A percentile compares a stretch with the other conserved stretches of the same genome.
phyloP scores from a whole-genome alignment of 2,113 vertebrate genomes.

The Columba livia region DNA sequence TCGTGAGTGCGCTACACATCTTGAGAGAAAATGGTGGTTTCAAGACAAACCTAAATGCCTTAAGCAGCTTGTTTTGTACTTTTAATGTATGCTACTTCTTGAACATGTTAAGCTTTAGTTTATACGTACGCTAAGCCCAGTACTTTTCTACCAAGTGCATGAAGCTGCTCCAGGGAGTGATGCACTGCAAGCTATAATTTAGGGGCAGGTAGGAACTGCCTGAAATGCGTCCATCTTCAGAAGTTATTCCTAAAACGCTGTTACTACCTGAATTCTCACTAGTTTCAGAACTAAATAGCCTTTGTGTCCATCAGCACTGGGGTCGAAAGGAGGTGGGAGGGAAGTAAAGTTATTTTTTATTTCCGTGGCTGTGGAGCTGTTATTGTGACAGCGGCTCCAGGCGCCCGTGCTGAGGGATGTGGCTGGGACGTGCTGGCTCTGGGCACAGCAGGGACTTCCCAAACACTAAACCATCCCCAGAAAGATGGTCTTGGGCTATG shows the following conservation, averaged over 20 bases:
- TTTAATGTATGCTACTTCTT: slow-evolving; percentile 1
- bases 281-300: not conserved
- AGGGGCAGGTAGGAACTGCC: not conserved
- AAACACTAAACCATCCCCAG: not conserved
- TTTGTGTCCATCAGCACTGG: not conserved
- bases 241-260: slow-evolving; percentile 4
- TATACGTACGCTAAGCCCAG: not conserved
- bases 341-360: not conserved
- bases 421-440: not conserved
- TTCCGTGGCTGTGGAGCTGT: not conserved
- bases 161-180: not conserved
- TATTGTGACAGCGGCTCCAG: not conserved
- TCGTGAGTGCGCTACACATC: not conserved
- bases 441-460: not conserved
- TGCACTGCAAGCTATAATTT: slow-evolving; percentile 33
- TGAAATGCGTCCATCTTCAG: not conserved
- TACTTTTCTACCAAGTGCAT: not conserved
- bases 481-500: accelerated
- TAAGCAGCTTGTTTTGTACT: not conserved
- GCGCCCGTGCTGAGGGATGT: not conserved
- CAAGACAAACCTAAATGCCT: not conserved
- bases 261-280: not conserved
- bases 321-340: not conserved
- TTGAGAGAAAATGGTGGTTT: slow-evolving; percentile 21
- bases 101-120: not conserved